Conservation (phyloP, 2,797 vertebrate genomes). For the Leptoclinus maculatus region DNA sequence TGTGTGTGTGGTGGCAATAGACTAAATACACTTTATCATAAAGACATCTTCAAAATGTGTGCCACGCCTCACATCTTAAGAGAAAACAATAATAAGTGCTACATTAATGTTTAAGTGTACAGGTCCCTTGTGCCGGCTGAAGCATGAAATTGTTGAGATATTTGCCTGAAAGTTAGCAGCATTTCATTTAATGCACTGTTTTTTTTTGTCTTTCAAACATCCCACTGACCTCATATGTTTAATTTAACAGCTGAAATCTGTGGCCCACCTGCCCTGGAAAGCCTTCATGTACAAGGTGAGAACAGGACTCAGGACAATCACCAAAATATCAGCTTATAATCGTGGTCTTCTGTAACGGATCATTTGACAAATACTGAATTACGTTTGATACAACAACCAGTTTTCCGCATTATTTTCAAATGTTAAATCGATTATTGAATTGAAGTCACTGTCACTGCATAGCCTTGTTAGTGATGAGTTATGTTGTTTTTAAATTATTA, state of each 20-base stretch:
- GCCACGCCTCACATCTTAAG: not conserved
- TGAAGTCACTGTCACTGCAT: not conserved
- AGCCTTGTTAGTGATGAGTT: not conserved
- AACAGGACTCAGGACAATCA: not conserved
- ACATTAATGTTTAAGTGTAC: not conserved
- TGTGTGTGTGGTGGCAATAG: not conserved
- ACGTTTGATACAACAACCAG: not conserved
- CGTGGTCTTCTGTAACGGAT: not conserved
- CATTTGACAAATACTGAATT: not conserved
- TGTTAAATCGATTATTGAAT: not conserved
- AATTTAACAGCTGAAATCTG: conserved; percentile 92
- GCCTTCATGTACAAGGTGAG: conserved; percentile 98
- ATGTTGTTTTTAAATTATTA: not conserved
- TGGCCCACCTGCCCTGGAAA: conserved; percentile 99
- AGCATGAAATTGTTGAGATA: not conserved
- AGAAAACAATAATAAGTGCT: not conserved
- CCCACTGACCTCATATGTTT: not conserved
- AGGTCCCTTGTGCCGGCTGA: not conserved
- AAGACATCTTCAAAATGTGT: not conserved
- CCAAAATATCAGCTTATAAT: too few species aligned
- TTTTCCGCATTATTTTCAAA: not conserved
- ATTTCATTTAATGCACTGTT: not conserved
- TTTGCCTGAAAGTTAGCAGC: not conserved
- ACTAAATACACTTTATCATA: not conserved
- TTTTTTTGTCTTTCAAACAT: not conserved